Percentiles rank a stretch among this genome's conserved stretches.
Evolutionary conservation across 2,888 invertebrate genomes (phyloP).

Genomic region (Coecobrya sp.): DNA sequence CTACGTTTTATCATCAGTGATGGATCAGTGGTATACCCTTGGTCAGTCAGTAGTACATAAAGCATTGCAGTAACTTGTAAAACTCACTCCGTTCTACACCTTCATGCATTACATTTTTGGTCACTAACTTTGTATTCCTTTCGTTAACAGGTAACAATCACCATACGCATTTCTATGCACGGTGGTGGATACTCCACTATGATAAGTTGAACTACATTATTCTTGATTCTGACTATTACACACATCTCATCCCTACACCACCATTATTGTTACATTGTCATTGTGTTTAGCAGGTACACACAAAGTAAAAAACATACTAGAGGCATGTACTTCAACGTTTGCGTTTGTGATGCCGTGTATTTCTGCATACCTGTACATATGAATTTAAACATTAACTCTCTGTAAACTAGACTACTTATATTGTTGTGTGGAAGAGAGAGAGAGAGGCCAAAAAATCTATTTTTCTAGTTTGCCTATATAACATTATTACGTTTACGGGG

Average conservation of each 20-base stretch:
- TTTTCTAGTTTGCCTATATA: slow-evolving; percentile 47
- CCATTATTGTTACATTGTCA: neutral
- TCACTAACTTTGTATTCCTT: neutral
- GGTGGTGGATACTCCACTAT: too few species aligned
- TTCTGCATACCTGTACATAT: too few species aligned
- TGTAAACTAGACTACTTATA: neutral
- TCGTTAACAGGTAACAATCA: neutral
- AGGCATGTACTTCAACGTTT: too few species aligned
- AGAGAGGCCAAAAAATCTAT: slow-evolving; percentile 56
- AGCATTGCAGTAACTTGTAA: neutral
- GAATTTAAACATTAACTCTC: neutral
- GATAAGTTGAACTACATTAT: neutral
- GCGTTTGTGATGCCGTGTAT: neutral
- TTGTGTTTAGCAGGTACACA: too few species aligned
- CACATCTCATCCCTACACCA: neutral
- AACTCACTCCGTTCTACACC: neutral
- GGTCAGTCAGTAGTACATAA: slow-evolving; percentile 11
- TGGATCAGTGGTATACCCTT: slow-evolving; percentile 19
- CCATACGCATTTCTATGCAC: neutral
- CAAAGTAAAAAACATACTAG: too few species aligned
- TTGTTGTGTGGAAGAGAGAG: neutral
- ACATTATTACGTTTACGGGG: neutral
- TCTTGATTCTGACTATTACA: neutral
- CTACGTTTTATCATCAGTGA: too few species aligned
- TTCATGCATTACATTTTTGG: neutral